phyloP scores from a whole-genome alignment of 2,113 vertebrate genomes.

The Cairina moschata region DNA sequence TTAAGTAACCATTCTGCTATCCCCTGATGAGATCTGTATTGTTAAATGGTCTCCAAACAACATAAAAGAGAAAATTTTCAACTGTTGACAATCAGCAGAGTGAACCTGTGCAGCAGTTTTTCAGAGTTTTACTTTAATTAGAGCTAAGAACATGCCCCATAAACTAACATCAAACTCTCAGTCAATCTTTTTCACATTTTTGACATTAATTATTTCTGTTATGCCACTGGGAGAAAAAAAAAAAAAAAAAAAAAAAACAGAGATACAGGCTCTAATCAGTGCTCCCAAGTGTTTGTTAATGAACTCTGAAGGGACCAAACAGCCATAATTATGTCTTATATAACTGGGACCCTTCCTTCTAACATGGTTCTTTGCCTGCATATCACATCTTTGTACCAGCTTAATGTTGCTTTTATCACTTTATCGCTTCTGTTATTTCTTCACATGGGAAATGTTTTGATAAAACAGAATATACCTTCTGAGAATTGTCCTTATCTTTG shows the following conservation, averaged over 20 bases:
- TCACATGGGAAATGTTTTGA: constrained; percentile 41
- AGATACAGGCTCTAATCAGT: background rate
- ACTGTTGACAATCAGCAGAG: background rate
- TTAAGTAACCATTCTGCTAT: background rate
- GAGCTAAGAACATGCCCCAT: background rate
- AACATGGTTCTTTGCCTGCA: constrained; percentile 12
- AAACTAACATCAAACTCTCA: background rate
- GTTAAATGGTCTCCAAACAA: background rate
- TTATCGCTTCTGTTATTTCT: constrained; percentile 18
- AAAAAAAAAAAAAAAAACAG: background rate
- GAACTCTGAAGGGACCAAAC: constrained; percentile 12
- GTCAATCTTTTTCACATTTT: constrained; percentile 8
- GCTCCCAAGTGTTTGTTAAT: constrained; percentile 29
- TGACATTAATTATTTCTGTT: constrained; percentile 19
- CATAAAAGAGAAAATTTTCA: background rate
- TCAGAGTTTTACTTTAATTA: constrained; percentile 13
- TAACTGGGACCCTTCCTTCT: constrained; percentile 11
- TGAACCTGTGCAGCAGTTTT: background rate
- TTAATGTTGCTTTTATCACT: constrained; percentile 40
- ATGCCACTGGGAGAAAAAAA: background rate
- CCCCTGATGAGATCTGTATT: background rate
- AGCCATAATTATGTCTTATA: background rate
- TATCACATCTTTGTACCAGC: background rate
- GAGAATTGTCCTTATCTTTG: constrained; percentile 46
- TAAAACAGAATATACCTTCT: constrained; percentile 35